Conservation (phyloP, 1,140 invertebrate genomes). For the Mercenaria mercenaria region DNA sequence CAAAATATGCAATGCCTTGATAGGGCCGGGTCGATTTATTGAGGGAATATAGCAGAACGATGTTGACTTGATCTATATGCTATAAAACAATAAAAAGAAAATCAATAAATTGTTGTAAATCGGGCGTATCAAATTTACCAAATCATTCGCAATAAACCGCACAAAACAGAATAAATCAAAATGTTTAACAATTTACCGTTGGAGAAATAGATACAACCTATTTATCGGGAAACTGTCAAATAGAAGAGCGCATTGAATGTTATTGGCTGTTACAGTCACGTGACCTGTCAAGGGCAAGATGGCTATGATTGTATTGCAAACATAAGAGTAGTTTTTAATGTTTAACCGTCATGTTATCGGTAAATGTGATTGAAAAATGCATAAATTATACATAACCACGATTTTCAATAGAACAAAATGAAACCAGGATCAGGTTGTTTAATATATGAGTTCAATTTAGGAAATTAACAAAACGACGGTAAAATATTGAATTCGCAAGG, state of each 20-base stretch:
- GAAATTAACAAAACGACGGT: conserved; percentile 31
- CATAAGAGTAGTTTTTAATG: conserved; percentile 66
- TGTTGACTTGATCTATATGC: not conserved
- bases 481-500: conserved; percentile 27
- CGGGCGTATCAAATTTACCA: not conserved
- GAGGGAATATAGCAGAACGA: not conserved
- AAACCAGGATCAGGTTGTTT: not conserved
- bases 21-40: not conserved
- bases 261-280: conserved; percentile 60
- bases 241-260: conserved; percentile 32
- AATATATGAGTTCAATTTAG: conserved; percentile 18
- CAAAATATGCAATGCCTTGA: not conserved
- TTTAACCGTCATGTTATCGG: conserved; percentile 53
- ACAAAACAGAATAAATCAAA: conserved; percentile 11
- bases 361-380: conserved; percentile 67
- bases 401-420: conserved; percentile 10
- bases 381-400: conserved; percentile 59
- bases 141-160: not conserved
- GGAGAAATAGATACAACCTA: conserved; percentile 36
- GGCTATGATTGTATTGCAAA: conserved; percentile 52
- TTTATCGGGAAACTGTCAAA: conserved; percentile 66
- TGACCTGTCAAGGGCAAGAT: conserved; percentile 58
- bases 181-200: conserved; percentile 29
- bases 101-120: conserved; percentile 5
- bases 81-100: not conserved